These are phyloP conservation scores for Ctenodactylus gundi DNA, from an alignment of 2,113 vertebrate genomes.

Conservation along the genomic window DNA sequence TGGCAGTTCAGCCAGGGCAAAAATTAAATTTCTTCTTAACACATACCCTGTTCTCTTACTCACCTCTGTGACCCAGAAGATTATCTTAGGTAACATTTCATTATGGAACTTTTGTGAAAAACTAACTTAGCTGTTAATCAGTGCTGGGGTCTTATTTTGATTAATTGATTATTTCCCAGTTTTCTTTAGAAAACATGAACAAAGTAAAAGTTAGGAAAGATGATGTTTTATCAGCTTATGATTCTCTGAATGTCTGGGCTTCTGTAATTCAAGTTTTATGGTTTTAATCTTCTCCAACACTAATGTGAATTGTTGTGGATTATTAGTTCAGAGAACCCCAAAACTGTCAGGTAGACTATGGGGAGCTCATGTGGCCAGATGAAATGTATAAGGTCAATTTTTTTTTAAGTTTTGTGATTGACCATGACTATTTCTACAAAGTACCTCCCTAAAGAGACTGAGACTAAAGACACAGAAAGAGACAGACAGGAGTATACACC, in stretches of 20 bases:
- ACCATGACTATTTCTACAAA: neutral
- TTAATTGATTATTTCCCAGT: neutral
- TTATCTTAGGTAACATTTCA: neutral
- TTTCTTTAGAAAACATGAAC: conserved; percentile 11
- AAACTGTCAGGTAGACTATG: neutral
- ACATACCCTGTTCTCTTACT: neutral
- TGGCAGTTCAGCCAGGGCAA: neutral
- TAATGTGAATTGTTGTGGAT: neutral
- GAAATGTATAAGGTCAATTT: neutral
- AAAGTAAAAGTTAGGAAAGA: neutral
- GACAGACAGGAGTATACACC: neutral
- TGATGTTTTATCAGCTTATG: neutral
- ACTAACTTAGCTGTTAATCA: neutral
- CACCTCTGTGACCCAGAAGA: neutral
- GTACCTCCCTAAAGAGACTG: neutral
- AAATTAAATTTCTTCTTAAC: neutral
- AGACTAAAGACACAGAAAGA: neutral
- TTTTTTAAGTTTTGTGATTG: neutral
- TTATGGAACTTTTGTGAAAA: neutral
- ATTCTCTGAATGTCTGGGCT: neutral
- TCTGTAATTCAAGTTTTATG: neutral
- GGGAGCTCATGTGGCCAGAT: neutral
- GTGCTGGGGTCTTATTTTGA: neutral
- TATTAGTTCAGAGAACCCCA: neutral
- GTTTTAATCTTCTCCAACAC: neutral